phyloP scores from a whole-genome alignment of 2,113 vertebrate species.

The Hippocampus comes region DNA sequence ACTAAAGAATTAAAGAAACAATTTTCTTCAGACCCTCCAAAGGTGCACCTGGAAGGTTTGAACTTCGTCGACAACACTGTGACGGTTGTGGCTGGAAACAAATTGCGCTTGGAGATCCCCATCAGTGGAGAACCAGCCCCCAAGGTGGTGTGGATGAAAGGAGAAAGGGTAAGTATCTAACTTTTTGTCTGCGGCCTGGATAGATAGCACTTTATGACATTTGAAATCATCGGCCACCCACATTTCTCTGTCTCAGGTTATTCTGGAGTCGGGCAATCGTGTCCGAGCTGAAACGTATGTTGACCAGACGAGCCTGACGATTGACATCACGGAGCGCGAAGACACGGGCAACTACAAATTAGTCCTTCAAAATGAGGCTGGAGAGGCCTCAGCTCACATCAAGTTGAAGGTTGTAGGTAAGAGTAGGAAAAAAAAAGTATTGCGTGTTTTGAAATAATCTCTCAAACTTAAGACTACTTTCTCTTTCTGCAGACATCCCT shows the following conservation, averaged over 20 bases:
- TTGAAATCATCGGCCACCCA: neutral
- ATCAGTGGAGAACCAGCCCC: conserved; percentile 89
- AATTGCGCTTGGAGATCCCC: conserved; percentile 93
- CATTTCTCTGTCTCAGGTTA: conserved; percentile 70
- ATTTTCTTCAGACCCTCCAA: conserved; percentile 84
- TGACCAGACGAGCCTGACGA: conserved; percentile 90
- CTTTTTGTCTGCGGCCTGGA: neutral
- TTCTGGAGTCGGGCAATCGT: conserved; percentile 83
- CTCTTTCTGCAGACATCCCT: conserved; percentile 81
- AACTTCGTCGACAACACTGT: conserved; percentile 86
- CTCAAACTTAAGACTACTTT: neutral
- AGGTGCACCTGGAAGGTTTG: conserved; percentile 84
- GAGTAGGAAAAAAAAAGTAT: conserved; percentile 26
- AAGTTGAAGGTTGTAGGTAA: conserved; percentile 97
- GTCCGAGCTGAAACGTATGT: conserved; percentile 84
- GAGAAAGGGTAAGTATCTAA: conserved; percentile 81
- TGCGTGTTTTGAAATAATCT: neutral
- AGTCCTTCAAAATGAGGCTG: conserved; percentile 92
- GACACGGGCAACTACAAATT: conserved; percentile 90
- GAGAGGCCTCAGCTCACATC: conserved; percentile 85
- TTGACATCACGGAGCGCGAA: conserved; percentile 88
- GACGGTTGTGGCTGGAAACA: conserved; percentile 90
- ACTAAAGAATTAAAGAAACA: neutral
- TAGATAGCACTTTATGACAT: neutral
- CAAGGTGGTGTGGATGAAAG: conserved; percentile 89